These are phyloP conservation scores for Ceratosolen solmsi DNA, from an alignment of 1,140 invertebrate species.

Conservation along the genomic window DNA sequence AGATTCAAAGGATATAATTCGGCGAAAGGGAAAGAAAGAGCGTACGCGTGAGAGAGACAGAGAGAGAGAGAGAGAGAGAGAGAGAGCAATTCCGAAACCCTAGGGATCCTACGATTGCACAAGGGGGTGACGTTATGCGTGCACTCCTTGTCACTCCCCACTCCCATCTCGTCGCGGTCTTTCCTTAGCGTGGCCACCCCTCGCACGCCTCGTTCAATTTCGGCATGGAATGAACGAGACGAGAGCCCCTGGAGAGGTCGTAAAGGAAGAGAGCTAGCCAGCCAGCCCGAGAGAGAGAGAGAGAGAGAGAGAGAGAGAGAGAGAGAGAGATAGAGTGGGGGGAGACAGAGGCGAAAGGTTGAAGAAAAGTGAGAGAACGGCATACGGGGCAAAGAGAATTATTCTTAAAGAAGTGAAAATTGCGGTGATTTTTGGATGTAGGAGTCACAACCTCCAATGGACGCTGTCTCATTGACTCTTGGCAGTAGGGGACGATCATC, in stretches of 20 bases:
- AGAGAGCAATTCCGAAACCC: conserved; percentile 48
- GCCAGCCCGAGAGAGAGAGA: no score
- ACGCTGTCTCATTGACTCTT: no score
- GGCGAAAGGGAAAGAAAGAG: conserved; percentile 43
- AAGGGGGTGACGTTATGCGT: conserved; percentile 40
- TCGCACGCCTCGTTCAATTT: neutral
- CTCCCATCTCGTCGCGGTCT: neutral
- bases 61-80: conserved; percentile 30
- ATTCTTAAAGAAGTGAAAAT: conserved; percentile 70
- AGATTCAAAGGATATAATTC: conserved; percentile 74
- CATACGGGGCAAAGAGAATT: conserved; percentile 17
- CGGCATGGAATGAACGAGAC: conserved; percentile 11
- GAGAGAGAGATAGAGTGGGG: no score
- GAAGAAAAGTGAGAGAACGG: neutral
- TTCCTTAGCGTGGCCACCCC: neutral
- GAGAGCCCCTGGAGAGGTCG: conserved; percentile 20
- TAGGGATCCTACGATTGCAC: conserved; percentile 52
- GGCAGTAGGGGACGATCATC: no score
- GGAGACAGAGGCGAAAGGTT: no score
- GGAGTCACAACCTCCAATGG: no score
- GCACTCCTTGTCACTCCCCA: neutral
- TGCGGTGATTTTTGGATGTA: conserved; percentile 61
- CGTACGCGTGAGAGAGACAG: neutral
- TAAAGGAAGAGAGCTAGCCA: neutral
- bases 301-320: no score